Conservation (phyloP, 2,113 vertebrate species). For the Romanogobio albipinnatus region DNA sequence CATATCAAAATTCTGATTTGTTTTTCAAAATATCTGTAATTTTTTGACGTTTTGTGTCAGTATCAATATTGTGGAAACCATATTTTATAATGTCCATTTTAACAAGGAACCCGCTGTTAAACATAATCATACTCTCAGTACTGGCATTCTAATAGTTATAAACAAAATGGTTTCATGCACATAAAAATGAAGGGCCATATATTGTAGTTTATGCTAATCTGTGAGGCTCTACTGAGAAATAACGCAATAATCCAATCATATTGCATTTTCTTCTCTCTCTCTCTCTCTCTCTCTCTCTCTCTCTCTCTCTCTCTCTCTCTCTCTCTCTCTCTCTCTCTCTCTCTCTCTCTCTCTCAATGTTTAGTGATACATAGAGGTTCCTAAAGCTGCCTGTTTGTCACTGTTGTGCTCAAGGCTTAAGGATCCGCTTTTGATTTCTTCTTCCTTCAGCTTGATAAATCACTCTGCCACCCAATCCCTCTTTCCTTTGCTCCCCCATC, state of each 20-base stretch:
- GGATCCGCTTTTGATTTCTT: slow-evolving; percentile 12
- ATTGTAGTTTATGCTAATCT: not conserved
- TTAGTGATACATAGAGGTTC: not conserved
- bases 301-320: no score
- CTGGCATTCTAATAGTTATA: no score
- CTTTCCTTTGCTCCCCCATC: not conserved
- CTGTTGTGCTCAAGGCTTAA: slow-evolving; percentile 18
- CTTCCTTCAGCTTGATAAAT: slow-evolving; percentile 25
- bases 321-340: no score
- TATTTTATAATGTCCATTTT: no score
- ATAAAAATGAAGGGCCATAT: not conserved
- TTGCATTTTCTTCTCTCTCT: slow-evolving; percentile 12
- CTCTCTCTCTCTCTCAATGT: not conserved
- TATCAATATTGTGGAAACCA: not conserved
- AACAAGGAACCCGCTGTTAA: no score
- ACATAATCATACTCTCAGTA: no score
- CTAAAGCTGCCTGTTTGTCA: not conserved
- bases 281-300: no score
- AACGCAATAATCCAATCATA: not conserved
- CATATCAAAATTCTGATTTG: not conserved
- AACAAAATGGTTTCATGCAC: not conserved
- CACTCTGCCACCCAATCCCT: not conserved
- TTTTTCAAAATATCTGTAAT: not conserved
- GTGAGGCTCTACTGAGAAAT: not conserved
- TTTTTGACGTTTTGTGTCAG: not conserved